Evolutionary conservation across 2,113 vertebrate genomes (phyloP), one percentile per base, ranked within the genome.

Genomic region (Muscicapa adusta): DNA sequence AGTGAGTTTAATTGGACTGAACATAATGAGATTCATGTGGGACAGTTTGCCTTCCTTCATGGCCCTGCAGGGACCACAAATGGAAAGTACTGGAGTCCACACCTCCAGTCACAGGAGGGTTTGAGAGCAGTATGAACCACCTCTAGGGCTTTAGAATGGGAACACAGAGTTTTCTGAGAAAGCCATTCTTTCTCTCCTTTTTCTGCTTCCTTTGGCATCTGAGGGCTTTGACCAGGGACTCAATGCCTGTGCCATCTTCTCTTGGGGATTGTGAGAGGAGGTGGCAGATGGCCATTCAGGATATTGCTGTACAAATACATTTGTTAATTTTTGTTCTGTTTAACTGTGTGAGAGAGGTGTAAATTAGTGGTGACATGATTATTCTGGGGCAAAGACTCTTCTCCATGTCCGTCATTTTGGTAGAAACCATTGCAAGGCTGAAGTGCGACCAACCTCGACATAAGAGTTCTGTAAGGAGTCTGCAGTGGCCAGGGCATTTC

Each of bases 401-500:
- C 51, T 77, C 1, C 0, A 15, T 71, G 10, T 33, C 53, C 13
- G 6, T 51, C 51, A 42, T 36, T 75, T 84, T 65, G 43, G 12
- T 48, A 62, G 57, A 95, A 93, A 63, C 5, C 14, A 23, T 85
- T 82, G 62, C 16, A 58, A 85, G 33, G 28, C 65, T 70, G 84
- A 78, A 16, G 13, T 53, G 42, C 1, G 2, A 77, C 34, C 12
- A 26, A 1, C 14, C 14, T 48, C 3, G 2, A 50, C 38, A 42
- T 5, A 56, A 56, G 31, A 84, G n/a, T n/a, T 45, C 40, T 2
- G 0, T 33, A 63, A 45, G 23, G n/a, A 81, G 3, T 1, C 2
- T 74, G 42, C 3, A 14, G 45, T 36, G 43, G 29, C 19, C 28
- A 8, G 31, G 24, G 36, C 43, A 23, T 24, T 84, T 19, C 19